A percentile compares a stretch with the other conserved stretches of the same genome.
phyloP scores from a whole-genome alignment of 2,888 invertebrate species.

The Stegophylla sp. region DNA sequence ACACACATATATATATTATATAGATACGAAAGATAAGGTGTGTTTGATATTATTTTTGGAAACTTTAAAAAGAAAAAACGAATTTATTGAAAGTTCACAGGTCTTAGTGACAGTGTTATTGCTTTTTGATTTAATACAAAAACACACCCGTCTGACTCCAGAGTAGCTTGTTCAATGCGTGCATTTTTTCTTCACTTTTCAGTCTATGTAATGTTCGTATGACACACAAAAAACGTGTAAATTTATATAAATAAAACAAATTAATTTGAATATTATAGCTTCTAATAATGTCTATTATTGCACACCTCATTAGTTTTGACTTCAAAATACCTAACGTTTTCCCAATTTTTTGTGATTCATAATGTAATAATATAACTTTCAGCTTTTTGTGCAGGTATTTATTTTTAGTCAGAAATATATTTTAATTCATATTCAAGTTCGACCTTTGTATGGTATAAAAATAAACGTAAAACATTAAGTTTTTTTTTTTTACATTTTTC shows the following conservation, averaged over 20 bases:
- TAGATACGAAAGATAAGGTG: no score
- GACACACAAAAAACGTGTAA: no score
- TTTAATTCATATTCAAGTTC: neutral
- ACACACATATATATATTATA: no score
- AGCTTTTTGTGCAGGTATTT: neutral
- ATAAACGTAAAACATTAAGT: neutral
- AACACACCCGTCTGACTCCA: neutral
- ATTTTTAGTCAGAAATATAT: neutral
- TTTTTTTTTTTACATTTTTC: neutral
- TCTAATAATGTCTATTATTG: neutral
- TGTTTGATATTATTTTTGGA: no score
- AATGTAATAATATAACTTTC: neutral
- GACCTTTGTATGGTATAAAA: neutral
- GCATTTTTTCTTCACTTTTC: no score
- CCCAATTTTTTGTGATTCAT: neutral
- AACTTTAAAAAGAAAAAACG: no score
- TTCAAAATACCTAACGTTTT: neutral
- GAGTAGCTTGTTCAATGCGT: neutral
- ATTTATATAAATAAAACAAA: neutral
- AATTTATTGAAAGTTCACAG: no score
- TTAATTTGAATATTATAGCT: neutral
- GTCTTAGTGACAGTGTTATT: no score
- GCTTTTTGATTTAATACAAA: no score
- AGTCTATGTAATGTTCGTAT: no score
- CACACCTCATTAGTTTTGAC: neutral